phyloP scores from a whole-genome alignment of 2,888 invertebrate genomes.

The Chrysolina haemoptera region DNA sequence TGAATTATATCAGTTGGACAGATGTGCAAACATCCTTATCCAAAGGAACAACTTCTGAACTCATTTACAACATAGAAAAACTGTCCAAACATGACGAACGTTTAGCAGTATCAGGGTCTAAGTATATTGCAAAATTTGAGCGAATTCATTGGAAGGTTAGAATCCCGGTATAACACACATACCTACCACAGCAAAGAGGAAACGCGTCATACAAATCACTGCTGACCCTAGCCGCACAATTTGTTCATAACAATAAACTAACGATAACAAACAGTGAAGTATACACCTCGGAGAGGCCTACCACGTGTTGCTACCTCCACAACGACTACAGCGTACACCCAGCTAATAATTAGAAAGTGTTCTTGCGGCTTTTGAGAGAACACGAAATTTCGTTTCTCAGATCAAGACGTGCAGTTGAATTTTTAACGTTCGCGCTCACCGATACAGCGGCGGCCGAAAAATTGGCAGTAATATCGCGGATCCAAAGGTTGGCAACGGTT shows the following conservation, averaged over 20 bases:
- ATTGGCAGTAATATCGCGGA: constrained; percentile 12
- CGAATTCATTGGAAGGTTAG: too few relatives aligned
- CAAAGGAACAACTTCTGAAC: too few relatives aligned
- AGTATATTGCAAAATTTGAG: too few relatives aligned
- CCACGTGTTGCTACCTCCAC: constrained; percentile 27
- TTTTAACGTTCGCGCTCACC: neutral
- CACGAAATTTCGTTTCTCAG: constrained; percentile 23
- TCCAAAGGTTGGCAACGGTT: constrained; percentile 27
- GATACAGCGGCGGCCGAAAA: constrained; percentile 1
- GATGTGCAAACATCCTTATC: too few relatives aligned
- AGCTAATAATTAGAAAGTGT: constrained; percentile 29
- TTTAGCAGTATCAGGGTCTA: too few relatives aligned
- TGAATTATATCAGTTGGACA: too few relatives aligned
- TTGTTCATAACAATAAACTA: constrained; percentile 30
- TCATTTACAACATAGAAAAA: too few relatives aligned
- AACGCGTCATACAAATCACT: neutral
- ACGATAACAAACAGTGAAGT: constrained; percentile 27
- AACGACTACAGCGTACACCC: neutral
- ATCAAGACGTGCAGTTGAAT: constrained; percentile 19
- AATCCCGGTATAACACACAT: neutral
- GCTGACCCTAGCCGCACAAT: constrained; percentile 9
- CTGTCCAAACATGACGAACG: too few relatives aligned
- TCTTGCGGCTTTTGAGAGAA: constrained; percentile 19
- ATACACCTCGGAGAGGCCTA: constrained; percentile 16
- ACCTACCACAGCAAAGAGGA: constrained; percentile 8